Base-by-base conservation (phyloP, 1,140 invertebrate species). In the Drosophila setifemur region DNA sequence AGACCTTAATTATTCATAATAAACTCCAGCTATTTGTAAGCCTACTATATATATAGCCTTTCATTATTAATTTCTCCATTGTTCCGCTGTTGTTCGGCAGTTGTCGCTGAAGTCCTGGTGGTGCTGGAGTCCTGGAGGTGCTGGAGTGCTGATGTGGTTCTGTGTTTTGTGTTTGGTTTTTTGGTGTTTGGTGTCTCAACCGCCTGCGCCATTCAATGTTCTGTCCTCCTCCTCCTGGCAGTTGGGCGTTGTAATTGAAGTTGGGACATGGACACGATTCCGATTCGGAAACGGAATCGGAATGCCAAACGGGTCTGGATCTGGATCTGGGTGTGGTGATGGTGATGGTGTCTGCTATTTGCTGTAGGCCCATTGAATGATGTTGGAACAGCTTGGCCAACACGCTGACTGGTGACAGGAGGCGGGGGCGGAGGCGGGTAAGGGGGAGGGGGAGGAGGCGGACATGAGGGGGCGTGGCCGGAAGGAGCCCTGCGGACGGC, bases 1-100 rank as follows among this genome's bases (percentile, higher is more conserved):
- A 53, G 50, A 29, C 50, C 50, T 53, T 53, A 53, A 53, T 53
- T 53, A 53, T 53, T 53, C 50, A 53, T 53, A 53, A 53, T 53
- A 53, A 53, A 53, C 50, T 44, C 50, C 50, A 3, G 37, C 19
- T 26, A 52, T 52, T 42, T 42, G 21, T 21, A n/a, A 40, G 35
- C 49, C 35, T 37, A 1, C 31, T 14, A 11, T 33, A 11, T 31
- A 23, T 5, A 23, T 23, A 23, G 3, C n/a, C 6, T 2, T 18
- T 8, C 6, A 8, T 18, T 31, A 26, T 48, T 48, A n/a, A n/a
- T n/a, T n/a, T n/a, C n/a, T n/a, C n/a, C n/a, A n/a, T n/a, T n/a
- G n/a, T n/a, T n/a, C n/a, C n/a, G n/a, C n/a, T n/a, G n/a, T n/a
- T n/a, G n/a, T n/a, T n/a, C n/a, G n/a, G n/a, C n/a, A n/a, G n/a